A percentile compares a stretch with the other conserved stretches of the same genome.
phyloP scores from a whole-genome alignment of 2,888 invertebrate genomes.

The Galeopsomyia nigrocyanea region DNA sequence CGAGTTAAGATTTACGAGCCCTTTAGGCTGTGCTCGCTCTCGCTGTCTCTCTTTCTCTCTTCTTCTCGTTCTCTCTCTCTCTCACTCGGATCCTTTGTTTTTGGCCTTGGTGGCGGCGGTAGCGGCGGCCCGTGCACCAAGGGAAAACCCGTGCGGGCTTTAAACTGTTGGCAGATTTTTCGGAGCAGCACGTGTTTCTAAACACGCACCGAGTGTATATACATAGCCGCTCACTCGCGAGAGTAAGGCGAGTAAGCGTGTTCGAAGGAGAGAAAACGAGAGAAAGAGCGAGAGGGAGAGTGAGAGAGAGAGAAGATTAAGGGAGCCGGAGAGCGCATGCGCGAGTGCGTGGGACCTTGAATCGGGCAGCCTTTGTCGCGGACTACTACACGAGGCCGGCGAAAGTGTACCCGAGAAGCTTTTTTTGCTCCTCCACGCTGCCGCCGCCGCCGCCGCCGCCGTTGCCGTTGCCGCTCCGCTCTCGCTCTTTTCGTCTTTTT shows the following conservation, averaged over 20 bases:
- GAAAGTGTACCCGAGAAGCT: conserved; percentile 68
- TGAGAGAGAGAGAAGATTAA: neutral
- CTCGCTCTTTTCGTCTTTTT: conserved; percentile 30
- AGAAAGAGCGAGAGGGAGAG: conserved; percentile 2
- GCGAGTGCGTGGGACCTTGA: conserved; percentile 64
- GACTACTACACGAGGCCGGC: conserved; percentile 68
- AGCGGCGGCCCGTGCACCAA: conserved; percentile 1
- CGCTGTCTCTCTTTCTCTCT: neutral
- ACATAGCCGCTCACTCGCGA: conserved; percentile 15
- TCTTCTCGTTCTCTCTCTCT: neutral
- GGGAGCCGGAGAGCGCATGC: conserved; percentile 37
- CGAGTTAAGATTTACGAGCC: conserved; percentile 61
- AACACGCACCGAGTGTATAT: conserved; percentile 26
- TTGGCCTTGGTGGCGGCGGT: neutral
- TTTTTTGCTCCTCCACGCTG: conserved; percentile 47
- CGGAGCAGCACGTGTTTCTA: conserved; percentile 42
- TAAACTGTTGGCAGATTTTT: too few relatives aligned
- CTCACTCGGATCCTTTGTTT: neutral
- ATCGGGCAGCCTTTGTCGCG: conserved; percentile 69
- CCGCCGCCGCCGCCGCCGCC: conserved; percentile 29
- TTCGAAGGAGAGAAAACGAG: conserved; percentile 19
- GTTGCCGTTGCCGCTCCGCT: neutral
- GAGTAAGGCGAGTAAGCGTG: conserved; percentile 5
- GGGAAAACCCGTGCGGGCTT: neutral
- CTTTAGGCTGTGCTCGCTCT: conserved; percentile 8